Base-by-base conservation (phyloP, 1,140 invertebrate genomes). In the Bombus turneri region DNA sequence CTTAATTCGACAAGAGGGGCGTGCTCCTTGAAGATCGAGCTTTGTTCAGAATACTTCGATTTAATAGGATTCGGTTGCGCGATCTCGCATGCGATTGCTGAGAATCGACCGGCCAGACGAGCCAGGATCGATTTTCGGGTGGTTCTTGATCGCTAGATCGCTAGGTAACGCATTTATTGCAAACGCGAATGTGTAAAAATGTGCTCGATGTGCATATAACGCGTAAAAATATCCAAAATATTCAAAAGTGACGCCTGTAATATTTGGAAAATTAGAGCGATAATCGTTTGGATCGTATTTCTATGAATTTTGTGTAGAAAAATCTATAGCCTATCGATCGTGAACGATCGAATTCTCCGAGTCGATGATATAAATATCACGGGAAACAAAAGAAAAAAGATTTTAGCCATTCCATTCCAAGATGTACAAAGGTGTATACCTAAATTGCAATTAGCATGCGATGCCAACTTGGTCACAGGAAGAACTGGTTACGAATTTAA, bases 1-100 rank as follows among this genome's bases (percentile, higher is more conserved):
- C 47, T 87, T 86, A 80, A 88, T 88, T 88, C 69, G 74, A 86
- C 37, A 59, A 77, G 47, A 43, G n/a, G 62, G 75, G 47, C 82
- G 82, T 84, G 47, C 66, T 53, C 66, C 37, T 77, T 28, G 34
- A 37, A n/a, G 28, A 22, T 28, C 25, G n/a, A 74, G n/a, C n/a
- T 47, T 28, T 5, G 43, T 41, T 15, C 66, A 6, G 80, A 25
- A 64, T 53, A 76, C 31, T 62, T 72, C 22, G 47, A 72, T 62
- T 79, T 84, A 84, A 84, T 80, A 77, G 83, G 39, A 39, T n/a
- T 22, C 66, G 83, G 76, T 84, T 84, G 76, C 76, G 83, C 43
- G 76, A 84, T 62, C 39, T 57, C 64, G 47, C 74, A 62, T 43
- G 64, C 83, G 28, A 80, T 81, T 8, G 57, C 28, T 4, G 10